phyloP scores from a whole-genome alignment of 2,797 vertebrate species.

The Moxostoma hubbsi region DNA sequence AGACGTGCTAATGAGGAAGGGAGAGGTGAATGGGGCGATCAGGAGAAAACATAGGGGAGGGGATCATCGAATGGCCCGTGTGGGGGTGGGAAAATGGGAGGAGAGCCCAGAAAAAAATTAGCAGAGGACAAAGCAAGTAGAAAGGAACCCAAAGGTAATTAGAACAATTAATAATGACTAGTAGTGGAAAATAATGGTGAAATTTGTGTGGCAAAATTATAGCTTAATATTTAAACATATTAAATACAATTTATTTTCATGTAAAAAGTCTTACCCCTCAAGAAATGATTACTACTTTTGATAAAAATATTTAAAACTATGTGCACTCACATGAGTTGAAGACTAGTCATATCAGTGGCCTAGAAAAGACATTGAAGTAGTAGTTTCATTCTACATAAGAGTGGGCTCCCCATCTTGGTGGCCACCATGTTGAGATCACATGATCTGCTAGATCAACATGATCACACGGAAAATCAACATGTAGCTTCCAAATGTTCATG shows the following conservation, averaged over 20 bases:
- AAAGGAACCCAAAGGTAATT: neutral
- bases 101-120: conserved; percentile 1
- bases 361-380: no score
- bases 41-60: neutral
- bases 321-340: no score
- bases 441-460: no score
- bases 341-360: no score
- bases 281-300: no score
- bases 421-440: no score
- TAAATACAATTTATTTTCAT: neutral
- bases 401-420: no score
- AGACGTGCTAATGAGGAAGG: conserved; percentile 2
- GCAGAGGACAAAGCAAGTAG: conserved; percentile 2
- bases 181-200: neutral
- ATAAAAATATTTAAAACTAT: no score
- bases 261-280: no score
- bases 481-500: no score
- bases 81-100: conserved; percentile 8
- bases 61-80: neutral
- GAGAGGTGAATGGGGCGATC: neutral
- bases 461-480: no score
- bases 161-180: neutral
- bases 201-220: neutral
- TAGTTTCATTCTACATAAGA: no score
- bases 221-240: neutral